A percentile compares a stretch with the other conserved stretches of the same genome.
Evolutionary conservation across 2,888 invertebrate species (phyloP).

Genomic region (Lissonota sp.): DNA sequence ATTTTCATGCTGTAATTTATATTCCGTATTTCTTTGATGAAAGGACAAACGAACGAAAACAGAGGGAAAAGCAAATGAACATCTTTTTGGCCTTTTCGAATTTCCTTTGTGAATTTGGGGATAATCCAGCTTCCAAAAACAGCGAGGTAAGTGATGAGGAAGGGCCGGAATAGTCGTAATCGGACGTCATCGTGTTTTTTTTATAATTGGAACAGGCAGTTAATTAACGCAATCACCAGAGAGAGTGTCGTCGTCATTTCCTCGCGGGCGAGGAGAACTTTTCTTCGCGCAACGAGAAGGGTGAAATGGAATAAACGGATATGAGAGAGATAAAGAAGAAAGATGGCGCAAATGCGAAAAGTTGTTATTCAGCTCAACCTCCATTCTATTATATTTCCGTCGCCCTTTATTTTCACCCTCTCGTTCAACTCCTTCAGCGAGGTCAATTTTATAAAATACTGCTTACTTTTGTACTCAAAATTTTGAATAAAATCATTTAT

Average conservation of each 20-base stretch:
- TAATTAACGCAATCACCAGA: conserved; percentile 73
- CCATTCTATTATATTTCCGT: not conserved
- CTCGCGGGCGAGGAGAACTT: conserved; percentile 51
- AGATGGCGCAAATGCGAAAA: conserved; percentile 21
- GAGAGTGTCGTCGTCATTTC: conserved; percentile 60
- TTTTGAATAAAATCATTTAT: not conserved
- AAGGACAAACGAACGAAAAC: no score
- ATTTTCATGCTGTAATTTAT: no score
- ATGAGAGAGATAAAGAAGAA: conserved; percentile 2
- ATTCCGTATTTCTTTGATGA: no score
- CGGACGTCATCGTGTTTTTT: conserved; percentile 65
- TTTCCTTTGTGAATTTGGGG: no score
- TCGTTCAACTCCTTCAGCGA: no score
- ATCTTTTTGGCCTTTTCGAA: no score
- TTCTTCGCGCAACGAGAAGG: conserved; percentile 35
- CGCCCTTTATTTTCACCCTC: no score
- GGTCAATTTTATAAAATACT: no score
- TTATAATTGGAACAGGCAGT: conserved; percentile 73
- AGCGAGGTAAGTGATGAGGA: not conserved
- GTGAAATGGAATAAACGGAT: conserved; percentile 52
- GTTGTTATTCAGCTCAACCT: conserved; percentile 29
- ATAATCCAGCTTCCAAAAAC: no score
- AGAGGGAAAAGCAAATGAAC: no score
- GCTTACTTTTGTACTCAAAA: no score
- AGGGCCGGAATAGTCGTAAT: conserved; percentile 15